Base-by-base conservation (phyloP, 1,140 invertebrate species). In the Drosophila takahashii region DNA sequence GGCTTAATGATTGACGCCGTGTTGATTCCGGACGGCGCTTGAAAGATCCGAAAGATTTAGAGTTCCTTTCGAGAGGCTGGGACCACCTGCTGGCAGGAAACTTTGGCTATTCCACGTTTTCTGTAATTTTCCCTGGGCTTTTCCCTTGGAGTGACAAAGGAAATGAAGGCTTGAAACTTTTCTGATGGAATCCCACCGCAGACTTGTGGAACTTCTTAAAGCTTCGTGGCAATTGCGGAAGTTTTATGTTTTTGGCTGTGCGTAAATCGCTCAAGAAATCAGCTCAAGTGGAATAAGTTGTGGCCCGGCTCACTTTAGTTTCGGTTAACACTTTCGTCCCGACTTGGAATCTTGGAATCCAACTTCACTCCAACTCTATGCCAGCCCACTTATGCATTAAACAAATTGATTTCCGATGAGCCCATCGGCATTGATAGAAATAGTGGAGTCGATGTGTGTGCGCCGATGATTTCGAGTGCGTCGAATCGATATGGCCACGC, bases 261-360 rank as follows among this genome's bases (percentile, higher is more conserved):
- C 83, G 83, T 86, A 86, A 86, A 86, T 86, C 83, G 83, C 75
- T 83, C 83, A 86, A 87, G 81, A 79, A 86, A 86, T 83, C 83
- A 87, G 54, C 77, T 89, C 72, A 89, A 89, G 84, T 89, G 84
- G 84, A 89, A 84, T 89, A 89, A 89, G 84, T 89, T 89, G 83
- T 77, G 83, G 83, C 77, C 66, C 34, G 75, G 62, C 81, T 77
- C 45, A 61, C 80, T 83, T 66, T n/a, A 36, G 48, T 62, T 67
- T 80, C 59, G 84, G 76, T 77, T 81, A 89, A 83, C 85, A 80
- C 84, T 77, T 77, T 65, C 50, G 54, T 41, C 64, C 13, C 29
- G 65, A 34, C 18, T 29, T 29, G 22, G 18, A 18, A 18, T 36
- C 29, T 41, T 7, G 32, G 32, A 10, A 27, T 22, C 54, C 42